Conservation (phyloP, 1,140 invertebrate species). For the Zaprionus ornatus region DNA sequence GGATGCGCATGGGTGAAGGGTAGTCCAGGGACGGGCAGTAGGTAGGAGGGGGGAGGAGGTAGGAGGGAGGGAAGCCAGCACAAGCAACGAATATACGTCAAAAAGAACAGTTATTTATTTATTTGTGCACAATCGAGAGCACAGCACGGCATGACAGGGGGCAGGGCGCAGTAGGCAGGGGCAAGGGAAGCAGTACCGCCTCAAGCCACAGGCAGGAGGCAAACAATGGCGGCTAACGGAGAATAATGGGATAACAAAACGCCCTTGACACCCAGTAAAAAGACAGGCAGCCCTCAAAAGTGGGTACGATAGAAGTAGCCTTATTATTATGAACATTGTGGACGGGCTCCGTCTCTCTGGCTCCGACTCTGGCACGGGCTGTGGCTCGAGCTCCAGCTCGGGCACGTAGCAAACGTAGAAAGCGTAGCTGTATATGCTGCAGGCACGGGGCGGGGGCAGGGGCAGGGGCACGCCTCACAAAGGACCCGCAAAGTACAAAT, state of each 20-base stretch:
- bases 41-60: not conserved
- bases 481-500: conserved; percentile 66
- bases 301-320: conserved; percentile 64
- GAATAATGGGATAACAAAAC: conserved; percentile 84
- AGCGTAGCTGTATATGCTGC: not conserved
- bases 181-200: conserved; percentile 26
- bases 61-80: conserved; percentile 8
- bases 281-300: conserved; percentile 74
- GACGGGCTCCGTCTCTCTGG: conserved; percentile 2
- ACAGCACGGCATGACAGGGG: conserved; percentile 19
- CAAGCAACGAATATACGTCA: conserved; percentile 70
- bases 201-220: conserved; percentile 35
- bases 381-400: conserved; percentile 1
- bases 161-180: not conserved
- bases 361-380: conserved; percentile 10
- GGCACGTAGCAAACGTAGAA: conserved; percentile 68
- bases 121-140: conserved; percentile 73
- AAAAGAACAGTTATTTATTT: conserved; percentile 83
- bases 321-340: conserved; percentile 80
- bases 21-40: not conserved
- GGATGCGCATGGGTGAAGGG: conserved; percentile 23
- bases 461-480: conserved; percentile 34
- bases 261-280: conserved; percentile 84
- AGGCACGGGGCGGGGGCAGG: not conserved
- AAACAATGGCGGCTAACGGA: conserved; percentile 78